Evolutionary conservation across 2,888 invertebrate species (phyloP), one percentile per base, ranked within the genome.

Genomic region (Noctua fimbriata): DNA sequence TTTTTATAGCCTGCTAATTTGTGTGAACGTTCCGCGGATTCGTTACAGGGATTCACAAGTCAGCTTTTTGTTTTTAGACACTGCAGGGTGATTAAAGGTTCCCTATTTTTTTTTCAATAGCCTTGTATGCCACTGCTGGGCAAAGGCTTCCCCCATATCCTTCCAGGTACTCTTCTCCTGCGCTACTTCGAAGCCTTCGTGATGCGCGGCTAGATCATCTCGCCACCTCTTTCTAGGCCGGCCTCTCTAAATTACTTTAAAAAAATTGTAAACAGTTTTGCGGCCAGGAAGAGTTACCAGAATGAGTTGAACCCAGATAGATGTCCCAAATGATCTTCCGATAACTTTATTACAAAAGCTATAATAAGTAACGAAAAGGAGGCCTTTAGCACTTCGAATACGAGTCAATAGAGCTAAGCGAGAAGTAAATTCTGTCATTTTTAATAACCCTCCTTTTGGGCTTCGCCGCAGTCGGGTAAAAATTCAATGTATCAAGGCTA

Each of bases 1-100:
- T 87, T 91, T 89, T 89, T 88, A 89, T 88, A 84, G 82, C 79
- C 81, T 80, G 86, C 86, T 90, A 83, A 87, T 88, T 87, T 84
- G 87, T 89, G 87, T 87, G 87, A 88, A 88, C 85, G 71, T 69
- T 73, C 78, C 80, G 69, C 73, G 47, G 67, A 82, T 88, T 88
- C 77, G 79, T 82, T 85, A 82, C 78, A 75, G 78, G n/a, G 80
- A 73, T 84, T 84, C 73, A 82, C 81, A 79, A 76, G 67, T 74
- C 58, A 52, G 12, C 14, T 78, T 85, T 83, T 81, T 80, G 71
- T 81, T 78, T 73, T 76, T 36, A 12, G 36, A 1, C 21, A 65
- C 32, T 65, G 21, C 36, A 65, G 10, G 21, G 21, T 36, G 10
- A 65, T 65, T 36, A 36, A 36, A 21, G 12, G 21, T 12, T 58